Evolutionary conservation across 2,113 vertebrate genomes (phyloP).

Genomic region (Naja naja): DNA sequence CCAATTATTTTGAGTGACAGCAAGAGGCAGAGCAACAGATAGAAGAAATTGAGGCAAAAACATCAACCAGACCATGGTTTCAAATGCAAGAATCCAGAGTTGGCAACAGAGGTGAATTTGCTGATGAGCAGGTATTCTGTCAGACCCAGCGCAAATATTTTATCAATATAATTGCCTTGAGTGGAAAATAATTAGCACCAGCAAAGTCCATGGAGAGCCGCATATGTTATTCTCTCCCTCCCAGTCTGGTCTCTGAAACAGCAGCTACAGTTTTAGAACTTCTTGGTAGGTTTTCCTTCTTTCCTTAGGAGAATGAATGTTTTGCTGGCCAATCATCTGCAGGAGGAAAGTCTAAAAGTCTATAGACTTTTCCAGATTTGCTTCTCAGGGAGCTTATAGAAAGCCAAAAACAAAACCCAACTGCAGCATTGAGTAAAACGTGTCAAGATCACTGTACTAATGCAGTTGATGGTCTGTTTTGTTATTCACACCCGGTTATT

Average conservation of each 20-base stretch:
- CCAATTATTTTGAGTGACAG: constrained; percentile 65
- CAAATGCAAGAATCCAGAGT: constrained; percentile 29
- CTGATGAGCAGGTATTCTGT: constrained; percentile 47
- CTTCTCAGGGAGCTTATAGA: constrained; percentile 50
- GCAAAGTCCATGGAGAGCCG: constrained; percentile 30
- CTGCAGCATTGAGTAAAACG: constrained; percentile 44
- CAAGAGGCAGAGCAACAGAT: constrained; percentile 40
- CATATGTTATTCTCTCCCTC: constrained; percentile 13
- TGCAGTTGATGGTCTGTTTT: constrained; percentile 32
- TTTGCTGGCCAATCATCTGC: constrained; percentile 38
- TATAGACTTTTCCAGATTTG: constrained; percentile 44
- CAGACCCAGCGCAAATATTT: constrained; percentile 52
- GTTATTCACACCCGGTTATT: constrained; percentile 58
- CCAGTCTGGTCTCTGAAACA: constrained; percentile 24
- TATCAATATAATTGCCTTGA: constrained; percentile 43
- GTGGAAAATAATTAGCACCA: constrained; percentile 53
- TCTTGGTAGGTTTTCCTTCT: background rate
- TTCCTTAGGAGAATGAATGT: constrained; percentile 6
- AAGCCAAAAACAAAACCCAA: constrained; percentile 1
- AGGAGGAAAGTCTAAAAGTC: constrained; percentile 11
- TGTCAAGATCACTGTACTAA: constrained; percentile 34
- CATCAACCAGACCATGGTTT: constrained; percentile 42
- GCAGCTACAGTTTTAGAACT: constrained; percentile 8
- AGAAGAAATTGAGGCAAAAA: constrained; percentile 36
- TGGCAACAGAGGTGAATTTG: constrained; percentile 28